Conservation (phyloP, 2,797 vertebrate genomes). For the Euthynnus affinis region DNA sequence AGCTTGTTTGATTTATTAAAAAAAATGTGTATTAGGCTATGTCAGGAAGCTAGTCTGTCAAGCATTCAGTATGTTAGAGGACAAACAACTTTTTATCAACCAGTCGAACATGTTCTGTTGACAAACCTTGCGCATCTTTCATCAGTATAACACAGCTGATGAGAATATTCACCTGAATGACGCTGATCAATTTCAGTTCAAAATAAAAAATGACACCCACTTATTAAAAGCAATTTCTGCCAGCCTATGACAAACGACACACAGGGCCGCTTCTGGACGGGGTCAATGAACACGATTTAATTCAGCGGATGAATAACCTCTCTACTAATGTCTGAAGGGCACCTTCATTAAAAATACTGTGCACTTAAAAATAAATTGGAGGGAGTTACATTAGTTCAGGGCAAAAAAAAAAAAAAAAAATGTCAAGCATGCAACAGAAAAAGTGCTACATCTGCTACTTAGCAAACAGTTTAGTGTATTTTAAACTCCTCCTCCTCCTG, state of each 20-base stretch:
- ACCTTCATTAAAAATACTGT: conserved; percentile 17
- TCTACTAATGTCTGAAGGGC: conserved; percentile 11
- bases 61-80: not conserved
- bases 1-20: too few species aligned
- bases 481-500: not conserved
- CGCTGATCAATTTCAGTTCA: not conserved
- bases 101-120: not conserved
- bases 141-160: not conserved
- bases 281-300: conserved; percentile 10
- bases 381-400: not conserved
- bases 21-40: too few species aligned
- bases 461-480: not conserved
- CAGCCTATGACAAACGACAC: not conserved
- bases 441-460: too few species aligned
- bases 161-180: not conserved
- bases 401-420: not conserved
- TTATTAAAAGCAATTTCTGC: not conserved
- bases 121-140: not conserved
- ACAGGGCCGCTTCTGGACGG: not conserved
- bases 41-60: not conserved
- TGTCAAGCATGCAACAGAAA: not conserved
- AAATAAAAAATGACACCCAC: not conserved
- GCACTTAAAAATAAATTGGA: not conserved
- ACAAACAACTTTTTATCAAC: conserved; percentile 1
- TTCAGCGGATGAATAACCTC: conserved; percentile 10